These are phyloP conservation scores for Lepus timidus DNA, from an alignment of 2,113 vertebrate genomes.

Conservation along the genomic window DNA sequence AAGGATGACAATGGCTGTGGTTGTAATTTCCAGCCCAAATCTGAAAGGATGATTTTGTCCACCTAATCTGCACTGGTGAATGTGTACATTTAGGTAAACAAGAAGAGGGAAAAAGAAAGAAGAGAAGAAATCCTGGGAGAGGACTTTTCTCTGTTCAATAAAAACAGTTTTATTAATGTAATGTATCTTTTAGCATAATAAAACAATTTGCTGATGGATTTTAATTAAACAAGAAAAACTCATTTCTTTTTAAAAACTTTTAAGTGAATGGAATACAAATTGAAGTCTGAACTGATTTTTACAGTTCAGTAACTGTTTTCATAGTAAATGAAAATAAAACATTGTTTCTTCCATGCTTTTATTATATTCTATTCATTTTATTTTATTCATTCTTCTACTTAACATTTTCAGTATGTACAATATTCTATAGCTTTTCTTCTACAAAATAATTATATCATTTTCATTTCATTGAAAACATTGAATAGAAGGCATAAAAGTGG, in stretches of 20 bases:
- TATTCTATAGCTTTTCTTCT: not conserved
- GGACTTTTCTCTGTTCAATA: not conserved
- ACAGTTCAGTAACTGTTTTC: not conserved
- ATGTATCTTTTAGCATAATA: not conserved
- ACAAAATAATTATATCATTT: not conserved
- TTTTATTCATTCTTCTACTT: not conserved
- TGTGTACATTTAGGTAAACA: not conserved
- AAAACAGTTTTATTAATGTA: conserved; percentile 42
- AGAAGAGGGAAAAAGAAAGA: not conserved
- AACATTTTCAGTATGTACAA: not conserved
- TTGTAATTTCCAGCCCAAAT: conserved; percentile 35
- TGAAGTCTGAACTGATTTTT: conserved; percentile 12
- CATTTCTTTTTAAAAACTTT: not conserved
- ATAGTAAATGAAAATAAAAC: conserved; percentile 51
- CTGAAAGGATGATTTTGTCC: not conserved
- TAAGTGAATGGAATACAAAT: conserved; percentile 46
- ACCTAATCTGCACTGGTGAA: not conserved
- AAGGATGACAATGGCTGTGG: conserved; percentile 27
- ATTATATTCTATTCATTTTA: not conserved
- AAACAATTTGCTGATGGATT: not conserved
- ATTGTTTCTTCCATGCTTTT: conserved; percentile 8
- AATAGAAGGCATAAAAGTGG: not conserved
- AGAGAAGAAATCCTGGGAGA: not conserved
- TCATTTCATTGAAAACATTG: not conserved
- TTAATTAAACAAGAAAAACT: conserved; percentile 12